Evolutionary conservation across 2,113 vertebrate species (phyloP).

Genomic region (pig (Sus scrofa)): DNA sequence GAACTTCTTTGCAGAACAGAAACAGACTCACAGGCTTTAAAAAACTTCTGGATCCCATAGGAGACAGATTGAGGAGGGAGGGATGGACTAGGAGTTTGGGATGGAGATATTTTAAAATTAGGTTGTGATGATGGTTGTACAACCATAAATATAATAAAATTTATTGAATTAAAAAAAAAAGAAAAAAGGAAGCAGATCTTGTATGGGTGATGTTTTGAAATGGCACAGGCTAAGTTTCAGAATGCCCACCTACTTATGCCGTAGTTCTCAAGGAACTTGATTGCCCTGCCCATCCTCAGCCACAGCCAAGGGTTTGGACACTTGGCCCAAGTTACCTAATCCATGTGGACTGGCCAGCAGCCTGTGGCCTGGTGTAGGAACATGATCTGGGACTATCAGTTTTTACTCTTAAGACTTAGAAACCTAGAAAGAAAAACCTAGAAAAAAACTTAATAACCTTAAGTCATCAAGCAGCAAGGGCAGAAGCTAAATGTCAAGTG

Average conservation of each 20-base stretch:
- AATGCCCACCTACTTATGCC: not conserved
- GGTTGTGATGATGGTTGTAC: no score
- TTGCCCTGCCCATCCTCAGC: not conserved
- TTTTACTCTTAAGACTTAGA: conserved; percentile 23
- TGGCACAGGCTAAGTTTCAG: not conserved
- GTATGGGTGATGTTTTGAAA: not conserved
- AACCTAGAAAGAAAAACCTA: conserved; percentile 33
- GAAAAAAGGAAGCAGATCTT: conserved; percentile 7
- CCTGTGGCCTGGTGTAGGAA: not conserved
- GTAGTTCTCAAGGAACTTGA: not conserved
- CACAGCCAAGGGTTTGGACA: not conserved
- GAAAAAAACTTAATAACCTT: no score
- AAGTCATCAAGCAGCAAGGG: not conserved
- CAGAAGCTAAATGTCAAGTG: not conserved
- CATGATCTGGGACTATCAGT: not conserved
- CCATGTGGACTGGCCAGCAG: not conserved
- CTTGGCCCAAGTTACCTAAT: not conserved
- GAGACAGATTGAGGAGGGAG: no score
- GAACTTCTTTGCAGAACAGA: no score
- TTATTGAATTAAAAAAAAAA: no score
- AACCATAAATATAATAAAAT: no score
- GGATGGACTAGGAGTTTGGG: no score
- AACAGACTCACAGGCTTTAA: no score
- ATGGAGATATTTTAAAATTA: no score
- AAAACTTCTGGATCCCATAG: no score